A percentile compares a stretch with the other conserved stretches of the same genome.
Evolutionary conservation across 2,797 vertebrate species (phyloP).

Genomic region (Danio jaintianensis): DNA sequence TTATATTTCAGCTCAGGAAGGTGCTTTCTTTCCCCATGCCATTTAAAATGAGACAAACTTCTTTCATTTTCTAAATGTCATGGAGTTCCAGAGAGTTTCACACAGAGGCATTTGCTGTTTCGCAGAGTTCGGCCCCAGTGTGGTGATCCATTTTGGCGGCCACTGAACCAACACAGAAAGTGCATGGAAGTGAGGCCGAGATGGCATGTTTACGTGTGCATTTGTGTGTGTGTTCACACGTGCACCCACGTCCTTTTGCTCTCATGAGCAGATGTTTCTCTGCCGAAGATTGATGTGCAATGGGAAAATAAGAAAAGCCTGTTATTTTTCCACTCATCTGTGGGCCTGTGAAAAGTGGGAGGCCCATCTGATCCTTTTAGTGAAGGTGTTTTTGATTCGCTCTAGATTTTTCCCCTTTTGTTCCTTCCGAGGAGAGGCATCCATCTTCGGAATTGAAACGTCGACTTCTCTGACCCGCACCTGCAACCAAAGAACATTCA

Average conservation of each 20-base stretch:
- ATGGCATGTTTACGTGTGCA: not conserved
- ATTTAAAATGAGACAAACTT: not conserved
- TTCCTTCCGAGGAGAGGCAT: constrained; percentile 75
- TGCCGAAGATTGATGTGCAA: constrained; percentile 67
- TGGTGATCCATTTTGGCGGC: not conserved
- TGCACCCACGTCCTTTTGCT: constrained; percentile 29
- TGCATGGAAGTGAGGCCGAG: constrained; percentile 1
- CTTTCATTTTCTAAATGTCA: not conserved
- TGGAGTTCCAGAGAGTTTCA: not conserved
- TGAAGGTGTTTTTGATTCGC: constrained; percentile 61
- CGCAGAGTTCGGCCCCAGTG: not conserved
- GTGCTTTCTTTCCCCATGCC: not conserved
- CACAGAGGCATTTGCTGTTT: not conserved
- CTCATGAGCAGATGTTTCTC: constrained; percentile 62
- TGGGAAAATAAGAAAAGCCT: constrained; percentile 58
- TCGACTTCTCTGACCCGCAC: constrained; percentile 78
- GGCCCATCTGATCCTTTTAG: constrained; percentile 62
- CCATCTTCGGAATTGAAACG: constrained; percentile 85
- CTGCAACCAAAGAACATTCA: constrained; percentile 71
- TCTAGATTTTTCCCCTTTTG: constrained; percentile 70
- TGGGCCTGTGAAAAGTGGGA: constrained; percentile 60
- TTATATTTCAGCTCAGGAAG: not conserved
- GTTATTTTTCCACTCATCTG: constrained; percentile 65
- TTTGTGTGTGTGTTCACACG: constrained; percentile 12
- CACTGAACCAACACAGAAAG: constrained; percentile 7